These are phyloP conservation scores for Hybognathus amarus DNA, from an alignment of 2,797 vertebrate genomes.

Conservation along the genomic window DNA sequence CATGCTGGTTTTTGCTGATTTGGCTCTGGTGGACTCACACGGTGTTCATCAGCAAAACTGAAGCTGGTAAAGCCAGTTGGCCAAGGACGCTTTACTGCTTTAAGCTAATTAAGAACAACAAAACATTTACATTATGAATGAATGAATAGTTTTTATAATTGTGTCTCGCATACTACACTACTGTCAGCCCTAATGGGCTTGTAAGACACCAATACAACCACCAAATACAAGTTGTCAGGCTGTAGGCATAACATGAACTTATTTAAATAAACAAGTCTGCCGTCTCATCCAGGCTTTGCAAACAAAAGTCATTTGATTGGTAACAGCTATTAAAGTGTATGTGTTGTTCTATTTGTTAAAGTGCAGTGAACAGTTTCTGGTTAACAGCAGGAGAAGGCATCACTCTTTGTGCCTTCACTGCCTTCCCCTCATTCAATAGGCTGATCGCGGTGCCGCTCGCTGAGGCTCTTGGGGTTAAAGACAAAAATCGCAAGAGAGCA, in stretches of 20 bases:
- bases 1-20: slow-evolving; percentile 5
- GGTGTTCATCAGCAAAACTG: slow-evolving; percentile 5
- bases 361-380: background rate
- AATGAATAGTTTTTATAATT: no score
- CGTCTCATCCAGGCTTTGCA: no score
- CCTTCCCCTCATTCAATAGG: slow-evolving; percentile 25
- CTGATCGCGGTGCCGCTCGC: slow-evolving; percentile 67
- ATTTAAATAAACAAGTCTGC: no score
- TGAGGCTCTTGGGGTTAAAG: slow-evolving; percentile 67
- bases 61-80: slow-evolving; percentile 30
- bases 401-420: slow-evolving; percentile 2
- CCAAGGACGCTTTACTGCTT: slow-evolving; percentile 5
- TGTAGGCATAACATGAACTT: no score
- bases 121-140: background rate
- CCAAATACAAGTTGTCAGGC: no score
- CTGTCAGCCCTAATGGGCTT: no score
- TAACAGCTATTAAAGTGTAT: background rate
- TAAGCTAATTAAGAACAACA: slow-evolving; percentile 9
- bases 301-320: no score
- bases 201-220: no score
- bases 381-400: slow-evolving; percentile 6
- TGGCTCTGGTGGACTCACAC: background rate
- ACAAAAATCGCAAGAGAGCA: slow-evolving; percentile 62
- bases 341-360: slow-evolving; percentile 2
- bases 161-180: no score